Evolutionary conservation across 2,113 vertebrate species (phyloP).

Genomic region (Nothoprocta perdicaria): DNA sequence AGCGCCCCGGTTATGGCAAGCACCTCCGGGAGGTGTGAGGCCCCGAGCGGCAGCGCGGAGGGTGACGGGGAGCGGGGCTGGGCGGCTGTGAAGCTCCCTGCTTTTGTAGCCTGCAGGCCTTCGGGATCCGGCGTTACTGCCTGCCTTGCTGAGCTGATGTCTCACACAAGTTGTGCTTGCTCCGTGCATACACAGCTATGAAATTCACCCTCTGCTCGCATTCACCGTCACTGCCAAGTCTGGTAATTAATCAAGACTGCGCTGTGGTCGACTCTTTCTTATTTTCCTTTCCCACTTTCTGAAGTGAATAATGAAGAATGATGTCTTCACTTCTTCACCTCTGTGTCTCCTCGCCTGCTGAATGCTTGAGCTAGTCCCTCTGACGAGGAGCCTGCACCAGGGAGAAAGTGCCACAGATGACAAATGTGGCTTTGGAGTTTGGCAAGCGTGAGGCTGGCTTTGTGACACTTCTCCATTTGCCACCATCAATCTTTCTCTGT

Average conservation of each 20-base stretch:
- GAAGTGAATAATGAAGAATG: conserved; percentile 74
- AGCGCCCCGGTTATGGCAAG: background rate
- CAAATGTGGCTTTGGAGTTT: conserved; percentile 60
- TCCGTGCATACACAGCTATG: conserved; percentile 3
- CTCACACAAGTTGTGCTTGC: conserved; percentile 32
- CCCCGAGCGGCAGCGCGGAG: background rate
- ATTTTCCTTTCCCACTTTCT: conserved; percentile 43
- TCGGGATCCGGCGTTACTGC: background rate
- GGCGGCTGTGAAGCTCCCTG: background rate
- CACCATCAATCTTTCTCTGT: conserved; percentile 65
- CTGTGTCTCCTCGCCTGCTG: conserved; percentile 38
- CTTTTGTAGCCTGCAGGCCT: conserved; percentile 46
- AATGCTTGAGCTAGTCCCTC: conserved; percentile 43
- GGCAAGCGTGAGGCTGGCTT: conserved; percentile 38
- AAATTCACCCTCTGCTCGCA: conserved; percentile 36
- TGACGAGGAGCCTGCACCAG: conserved; percentile 46
- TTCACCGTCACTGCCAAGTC: conserved; percentile 58
- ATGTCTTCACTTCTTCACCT: conserved; percentile 68
- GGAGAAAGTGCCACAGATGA: conserved; percentile 62
- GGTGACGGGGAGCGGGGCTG: background rate
- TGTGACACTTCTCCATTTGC: conserved; percentile 55
- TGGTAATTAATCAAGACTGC: conserved; percentile 76
- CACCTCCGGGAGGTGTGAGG: background rate
- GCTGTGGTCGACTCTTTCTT: conserved; percentile 42
- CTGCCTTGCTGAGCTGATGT: conserved; percentile 41